These are phyloP conservation scores for Danionella cerebrum DNA, from an alignment of 2,113 vertebrate species.

Conservation along the genomic window DNA sequence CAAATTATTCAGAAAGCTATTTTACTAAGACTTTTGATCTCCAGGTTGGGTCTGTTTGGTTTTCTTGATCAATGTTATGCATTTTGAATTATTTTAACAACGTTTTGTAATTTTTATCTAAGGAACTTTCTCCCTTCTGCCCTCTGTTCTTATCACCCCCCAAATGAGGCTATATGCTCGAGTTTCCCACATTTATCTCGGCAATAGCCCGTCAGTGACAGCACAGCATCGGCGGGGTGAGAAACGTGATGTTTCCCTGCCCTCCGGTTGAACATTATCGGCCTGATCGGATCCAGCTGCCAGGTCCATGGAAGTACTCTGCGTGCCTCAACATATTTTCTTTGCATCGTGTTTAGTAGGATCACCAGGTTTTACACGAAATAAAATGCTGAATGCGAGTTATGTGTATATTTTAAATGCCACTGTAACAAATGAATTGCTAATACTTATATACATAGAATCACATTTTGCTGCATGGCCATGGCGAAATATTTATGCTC, in stretches of 20 bases:
- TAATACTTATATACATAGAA: no score
- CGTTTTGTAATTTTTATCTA: no score
- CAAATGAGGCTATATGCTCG: not conserved
- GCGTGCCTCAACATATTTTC: slow-evolving; percentile 22
- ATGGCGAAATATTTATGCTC: no score
- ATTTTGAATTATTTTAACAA: no score
- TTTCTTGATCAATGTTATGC: not conserved
- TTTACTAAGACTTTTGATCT: no score
- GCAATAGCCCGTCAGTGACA: slow-evolving; percentile 47
- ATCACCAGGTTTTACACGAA: no score
- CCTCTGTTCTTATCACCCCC: not conserved
- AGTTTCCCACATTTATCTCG: slow-evolving; percentile 50
- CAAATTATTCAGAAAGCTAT: no score
- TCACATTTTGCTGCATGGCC: no score
- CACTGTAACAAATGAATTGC: no score
- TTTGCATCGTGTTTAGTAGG: slow-evolving; percentile 28
- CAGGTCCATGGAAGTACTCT: slow-evolving; percentile 34
- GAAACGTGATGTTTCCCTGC: slow-evolving; percentile 32
- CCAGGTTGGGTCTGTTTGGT: not conserved
- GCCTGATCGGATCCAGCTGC: slow-evolving; percentile 43
- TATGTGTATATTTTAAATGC: no score
- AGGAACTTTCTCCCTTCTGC: no score
- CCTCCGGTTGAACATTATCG: slow-evolving; percentile 43
- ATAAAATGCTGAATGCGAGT: no score
- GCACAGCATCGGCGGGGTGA: slow-evolving; percentile 45